Base-by-base conservation (phyloP, 2,888 invertebrate species). In the Tromatobia lineatoria region DNA sequence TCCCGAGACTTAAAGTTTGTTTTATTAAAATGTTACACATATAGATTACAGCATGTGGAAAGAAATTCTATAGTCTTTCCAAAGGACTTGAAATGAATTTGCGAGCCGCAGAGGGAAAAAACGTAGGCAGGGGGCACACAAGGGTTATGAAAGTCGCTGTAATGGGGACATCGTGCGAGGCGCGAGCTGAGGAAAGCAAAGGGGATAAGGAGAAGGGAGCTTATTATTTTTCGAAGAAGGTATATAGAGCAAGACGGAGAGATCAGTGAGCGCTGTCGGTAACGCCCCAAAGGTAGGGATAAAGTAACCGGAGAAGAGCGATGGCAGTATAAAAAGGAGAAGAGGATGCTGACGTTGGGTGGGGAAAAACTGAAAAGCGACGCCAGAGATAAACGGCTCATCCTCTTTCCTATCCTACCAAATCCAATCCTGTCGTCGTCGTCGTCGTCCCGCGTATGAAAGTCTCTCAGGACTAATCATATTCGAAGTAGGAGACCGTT, bases 371-470 rank as follows among this genome's bases (percentile, higher is more conserved):
- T 91, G 92, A 92, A 92, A 92, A 93, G 91, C 92, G 92, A 92
- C 91, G 91, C 92, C 90, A 83, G 89, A 92, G 92, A 92, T 93
- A 93, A 93, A 93, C 93, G 92, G 92, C 93, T 93, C 91, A 93
- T 92, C 92, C 91, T 89, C 87, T 88, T 82, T 88, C 86, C 88
- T 87, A 86, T 89, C 88, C 86, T 82, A 88, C 85, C 88, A 90
- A 91, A 92, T 93, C 91, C 90, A 90, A 92, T 92, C 90, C 89
- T 89, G 88, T 88, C 88, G 77, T 69, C 81, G 80, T 71, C 83
- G 66, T 76, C 80, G 88, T 88, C 88, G 73, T 77, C 77, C 75
- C 61, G 86, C 86, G 88, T 87, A 89, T 88, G 87, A 85, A 88
- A 88, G 89, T 89, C 90, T 91, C 89, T 88, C 85, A 86, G 87